Conservation (phyloP, 2,113 vertebrate species). For the Pantherophis guttatus region DNA sequence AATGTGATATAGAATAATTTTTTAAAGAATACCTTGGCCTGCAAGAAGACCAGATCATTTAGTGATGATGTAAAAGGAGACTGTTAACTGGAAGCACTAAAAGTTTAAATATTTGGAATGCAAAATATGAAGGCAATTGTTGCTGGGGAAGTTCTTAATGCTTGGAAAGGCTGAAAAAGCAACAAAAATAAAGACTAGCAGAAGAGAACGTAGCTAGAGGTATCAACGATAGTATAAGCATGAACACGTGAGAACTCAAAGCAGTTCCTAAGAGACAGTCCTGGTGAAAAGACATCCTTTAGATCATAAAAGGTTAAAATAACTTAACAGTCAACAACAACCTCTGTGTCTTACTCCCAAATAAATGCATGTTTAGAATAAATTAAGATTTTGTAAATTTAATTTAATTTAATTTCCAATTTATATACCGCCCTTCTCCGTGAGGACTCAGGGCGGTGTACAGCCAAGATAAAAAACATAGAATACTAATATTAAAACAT, state of each 20-base stretch:
- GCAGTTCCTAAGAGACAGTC: not conserved
- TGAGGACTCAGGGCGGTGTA: too few relatives aligned
- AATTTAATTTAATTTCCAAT: too few relatives aligned
- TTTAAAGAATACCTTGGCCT: not conserved
- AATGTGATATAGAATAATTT: not conserved
- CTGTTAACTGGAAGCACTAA: not conserved
- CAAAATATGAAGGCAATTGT: not conserved
- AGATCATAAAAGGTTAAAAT: not conserved
- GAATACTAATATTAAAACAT: too few relatives aligned
- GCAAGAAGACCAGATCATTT: not conserved
- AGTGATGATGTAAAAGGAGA: not conserved
- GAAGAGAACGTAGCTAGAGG: not conserved
- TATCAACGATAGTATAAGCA: not conserved
- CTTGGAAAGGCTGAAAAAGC: not conserved
- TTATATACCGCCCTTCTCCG: too few relatives aligned
- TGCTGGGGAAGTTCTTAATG: not conserved
- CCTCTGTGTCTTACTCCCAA: not conserved
- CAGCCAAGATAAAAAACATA: too few relatives aligned
- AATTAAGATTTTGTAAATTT: not conserved
- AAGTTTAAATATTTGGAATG: not conserved
- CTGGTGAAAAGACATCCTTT: not conserved
- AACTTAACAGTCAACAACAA: not conserved
- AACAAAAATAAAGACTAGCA: not conserved
- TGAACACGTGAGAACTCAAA: not conserved
- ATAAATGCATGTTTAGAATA: constrained; percentile 21